Base-by-base conservation (phyloP, 2,113 vertebrate species). In the Melanotaenia duboulayi region DNA sequence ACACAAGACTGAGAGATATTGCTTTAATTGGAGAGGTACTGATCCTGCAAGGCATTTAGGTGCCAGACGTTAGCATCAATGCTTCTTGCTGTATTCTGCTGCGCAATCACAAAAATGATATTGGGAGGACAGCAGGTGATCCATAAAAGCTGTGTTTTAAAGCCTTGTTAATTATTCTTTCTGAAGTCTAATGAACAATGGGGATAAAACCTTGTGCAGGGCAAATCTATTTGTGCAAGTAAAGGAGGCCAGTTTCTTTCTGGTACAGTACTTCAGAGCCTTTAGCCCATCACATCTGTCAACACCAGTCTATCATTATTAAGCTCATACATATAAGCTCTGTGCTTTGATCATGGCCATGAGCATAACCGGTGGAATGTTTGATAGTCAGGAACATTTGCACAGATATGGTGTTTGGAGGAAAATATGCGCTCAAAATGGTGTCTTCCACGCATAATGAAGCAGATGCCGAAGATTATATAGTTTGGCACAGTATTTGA, bases 81-180 rank as follows among this genome's bases (percentile, higher is more conserved):
- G 92, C 86, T 77, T 86, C 91, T 90, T 62, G 55, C 75, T 50
- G 82, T 83, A 90, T 93, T 93, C 89, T 94, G 93, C 93, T 93
- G 93, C 37, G 90, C 93, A 92, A 93, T 92, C 92, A 93, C 92
- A 94, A 95, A 94, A 94, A 93, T 92, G 81, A 94, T 94, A 94
- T 92, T 86, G 87, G 86, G 83, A 90, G 91, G 92, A 95, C 93
- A 95, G 94, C 93, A 94, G 94, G 93, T 94, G 93, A 94, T 93
- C 93, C 92, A 94, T 94, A 95, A 94, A 95, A 91, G 85, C 87
- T 84, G 89, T 89, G 87, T 90, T 95, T 94, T 95, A 94, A 94
- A 93, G 92, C 92, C 92, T 92, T 93, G 92, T 94, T 94, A 95
- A 95, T 95, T 93, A 94, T 93, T 94, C 88, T 82, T 92, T 91